Conservation (phyloP, 2,888 invertebrate species). For the Meiosimyza decipiens region DNA sequence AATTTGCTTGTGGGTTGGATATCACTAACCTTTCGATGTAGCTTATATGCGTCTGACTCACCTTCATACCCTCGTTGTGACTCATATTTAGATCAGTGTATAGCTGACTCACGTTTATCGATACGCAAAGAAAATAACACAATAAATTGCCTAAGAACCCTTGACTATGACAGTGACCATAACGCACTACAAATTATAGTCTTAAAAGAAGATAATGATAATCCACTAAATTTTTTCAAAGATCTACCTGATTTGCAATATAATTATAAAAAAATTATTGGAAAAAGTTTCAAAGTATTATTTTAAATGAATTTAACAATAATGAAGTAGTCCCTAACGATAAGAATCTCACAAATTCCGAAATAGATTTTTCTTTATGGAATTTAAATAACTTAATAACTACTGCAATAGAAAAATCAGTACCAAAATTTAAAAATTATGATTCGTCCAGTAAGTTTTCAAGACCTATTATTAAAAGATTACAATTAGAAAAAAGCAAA, state of each 20-base stretch:
- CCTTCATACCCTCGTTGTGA: not conserved
- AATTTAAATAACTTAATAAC: not conserved
- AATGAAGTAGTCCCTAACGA: not conserved
- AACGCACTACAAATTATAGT: not conserved
- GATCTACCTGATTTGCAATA: not conserved
- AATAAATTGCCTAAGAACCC: not conserved
- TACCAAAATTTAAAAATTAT: not conserved
- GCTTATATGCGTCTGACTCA: not conserved
- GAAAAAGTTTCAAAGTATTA: not conserved
- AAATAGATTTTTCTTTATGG: not conserved
- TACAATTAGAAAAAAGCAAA: not conserved
- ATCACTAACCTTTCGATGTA: not conserved
- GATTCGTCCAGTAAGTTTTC: not conserved
- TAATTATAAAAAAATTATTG: not conserved
- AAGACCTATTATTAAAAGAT: not conserved
- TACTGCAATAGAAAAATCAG: not conserved
- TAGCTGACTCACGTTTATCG: not conserved
- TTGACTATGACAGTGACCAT: not conserved
- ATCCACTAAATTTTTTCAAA: not conserved
- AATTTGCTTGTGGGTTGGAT: not conserved
- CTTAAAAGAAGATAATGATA: not conserved
- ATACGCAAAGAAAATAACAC: not conserved
- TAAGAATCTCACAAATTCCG: not conserved
- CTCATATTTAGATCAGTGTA: not conserved
- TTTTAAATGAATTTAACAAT: not conserved